These are phyloP conservation scores for Chromis chromis DNA, from an alignment of 2,797 vertebrate species.

Conservation along the genomic window DNA sequence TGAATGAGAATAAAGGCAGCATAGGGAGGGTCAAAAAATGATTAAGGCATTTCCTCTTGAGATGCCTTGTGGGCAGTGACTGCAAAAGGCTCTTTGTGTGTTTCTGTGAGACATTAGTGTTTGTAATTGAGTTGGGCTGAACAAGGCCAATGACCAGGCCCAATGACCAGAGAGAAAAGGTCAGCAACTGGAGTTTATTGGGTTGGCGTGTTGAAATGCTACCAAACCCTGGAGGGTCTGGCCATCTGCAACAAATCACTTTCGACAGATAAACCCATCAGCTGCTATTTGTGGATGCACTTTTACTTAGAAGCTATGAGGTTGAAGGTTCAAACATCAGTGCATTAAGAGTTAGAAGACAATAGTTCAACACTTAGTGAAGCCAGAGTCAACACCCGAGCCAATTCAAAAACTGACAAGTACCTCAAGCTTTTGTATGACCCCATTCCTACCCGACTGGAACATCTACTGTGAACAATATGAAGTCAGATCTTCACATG, in stretches of 20 bases:
- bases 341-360: conserved; percentile 24
- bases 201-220: conserved; percentile 80
- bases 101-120: conserved; percentile 76
- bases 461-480: background rate
- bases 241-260: conserved; percentile 80
- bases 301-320: conserved; percentile 74
- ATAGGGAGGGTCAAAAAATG: conserved; percentile 13
- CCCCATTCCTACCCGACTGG: background rate
- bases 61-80: conserved; percentile 69
- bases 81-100: conserved; percentile 65
- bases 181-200: conserved; percentile 81
- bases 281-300: conserved; percentile 78
- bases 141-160: conserved; percentile 70
- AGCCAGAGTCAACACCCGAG: conserved; percentile 20
- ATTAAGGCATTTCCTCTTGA: conserved; percentile 63
- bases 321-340: conserved; percentile 61
- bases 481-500: no score
- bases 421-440: background rate
- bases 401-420: background rate
- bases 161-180: conserved; percentile 79
- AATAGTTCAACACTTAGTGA: conserved; percentile 32
- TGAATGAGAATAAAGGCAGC: conserved; percentile 20
- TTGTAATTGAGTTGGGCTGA: conserved; percentile 80
- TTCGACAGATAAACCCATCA: conserved; percentile 77
- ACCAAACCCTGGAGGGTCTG: conserved; percentile 71